Conservation (phyloP, 2,797 vertebrate species). For the Gallirallus australis region DNA sequence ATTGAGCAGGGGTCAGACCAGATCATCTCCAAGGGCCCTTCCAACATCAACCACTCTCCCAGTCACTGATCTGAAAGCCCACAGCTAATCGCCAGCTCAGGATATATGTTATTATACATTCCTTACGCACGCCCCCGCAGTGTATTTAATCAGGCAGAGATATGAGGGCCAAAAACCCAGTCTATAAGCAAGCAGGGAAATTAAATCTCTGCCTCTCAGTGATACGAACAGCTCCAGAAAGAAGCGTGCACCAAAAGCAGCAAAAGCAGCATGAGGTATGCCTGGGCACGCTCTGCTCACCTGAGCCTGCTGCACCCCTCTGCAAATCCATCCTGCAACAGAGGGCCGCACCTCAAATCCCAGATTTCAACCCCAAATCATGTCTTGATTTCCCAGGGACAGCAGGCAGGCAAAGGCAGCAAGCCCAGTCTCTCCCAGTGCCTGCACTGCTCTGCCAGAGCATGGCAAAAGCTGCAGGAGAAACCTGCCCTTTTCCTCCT, state of each 20-base stretch:
- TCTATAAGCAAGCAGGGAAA: neutral
- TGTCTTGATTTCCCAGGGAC: neutral
- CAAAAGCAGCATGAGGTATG: neutral
- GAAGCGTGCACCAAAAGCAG: neutral
- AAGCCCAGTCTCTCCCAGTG: neutral
- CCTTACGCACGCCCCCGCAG: neutral
- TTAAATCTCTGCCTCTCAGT: neutral
- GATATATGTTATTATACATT: neutral
- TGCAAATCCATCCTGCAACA: neutral
- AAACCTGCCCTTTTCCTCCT: neutral
- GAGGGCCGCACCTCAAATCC: neutral
- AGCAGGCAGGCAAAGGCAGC: neutral
- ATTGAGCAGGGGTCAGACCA: neutral
- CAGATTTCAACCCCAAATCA: conserved; percentile 32
- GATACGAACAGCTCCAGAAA: neutral
- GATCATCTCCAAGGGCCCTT: neutral
- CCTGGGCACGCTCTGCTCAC: neutral
- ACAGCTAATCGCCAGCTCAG: neutral
- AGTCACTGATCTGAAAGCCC: neutral
- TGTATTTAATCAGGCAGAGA: conserved; percentile 27
- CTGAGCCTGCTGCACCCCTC: neutral
- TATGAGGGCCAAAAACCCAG: neutral
- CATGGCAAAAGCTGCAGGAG: accelerated
- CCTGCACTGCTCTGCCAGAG: accelerated
- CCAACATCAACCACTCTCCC: neutral